These are phyloP conservation scores for Eilema griseolum DNA, from an alignment of 2,888 invertebrate species.

Conservation along the genomic window DNA sequence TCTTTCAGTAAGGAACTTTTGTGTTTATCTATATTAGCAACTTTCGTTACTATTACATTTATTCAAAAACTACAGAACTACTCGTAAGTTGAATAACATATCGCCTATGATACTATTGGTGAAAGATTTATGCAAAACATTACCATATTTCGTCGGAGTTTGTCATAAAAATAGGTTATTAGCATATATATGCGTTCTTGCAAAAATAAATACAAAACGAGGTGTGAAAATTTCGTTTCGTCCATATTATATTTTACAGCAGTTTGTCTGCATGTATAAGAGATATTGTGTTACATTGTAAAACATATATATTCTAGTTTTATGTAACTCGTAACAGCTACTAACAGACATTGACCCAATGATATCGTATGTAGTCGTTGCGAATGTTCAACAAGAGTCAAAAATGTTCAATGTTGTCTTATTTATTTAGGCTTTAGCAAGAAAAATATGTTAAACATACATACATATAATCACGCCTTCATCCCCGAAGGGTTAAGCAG, in stretches of 20 bases:
- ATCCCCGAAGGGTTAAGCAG: no score
- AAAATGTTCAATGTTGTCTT: background rate
- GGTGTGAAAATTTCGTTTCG: conserved; percentile 47
- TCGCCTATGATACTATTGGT: conserved; percentile 39
- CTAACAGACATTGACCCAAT: background rate
- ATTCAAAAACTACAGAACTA: conserved; percentile 32
- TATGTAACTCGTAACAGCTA: background rate
- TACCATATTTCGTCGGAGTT: conserved; percentile 45
- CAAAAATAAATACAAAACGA: conserved; percentile 49
- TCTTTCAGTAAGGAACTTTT: background rate
- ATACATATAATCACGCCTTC: no score
- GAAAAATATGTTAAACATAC: no score
- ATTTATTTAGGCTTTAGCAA: background rate
- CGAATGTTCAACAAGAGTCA: background rate
- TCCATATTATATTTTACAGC: conserved; percentile 37
- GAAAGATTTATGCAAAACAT: conserved; percentile 47
- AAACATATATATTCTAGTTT: background rate
- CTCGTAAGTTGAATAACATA: conserved; percentile 35
- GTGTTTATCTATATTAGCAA: background rate
- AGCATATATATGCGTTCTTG: conserved; percentile 45
- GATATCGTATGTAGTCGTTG: background rate
- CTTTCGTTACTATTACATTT: conserved; percentile 12
- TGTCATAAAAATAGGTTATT: conserved; percentile 55
- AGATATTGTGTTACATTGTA: background rate
- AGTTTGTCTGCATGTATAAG: background rate